Conservation (phyloP, 2,888 invertebrate species). For the Phengaris alcon region DNA sequence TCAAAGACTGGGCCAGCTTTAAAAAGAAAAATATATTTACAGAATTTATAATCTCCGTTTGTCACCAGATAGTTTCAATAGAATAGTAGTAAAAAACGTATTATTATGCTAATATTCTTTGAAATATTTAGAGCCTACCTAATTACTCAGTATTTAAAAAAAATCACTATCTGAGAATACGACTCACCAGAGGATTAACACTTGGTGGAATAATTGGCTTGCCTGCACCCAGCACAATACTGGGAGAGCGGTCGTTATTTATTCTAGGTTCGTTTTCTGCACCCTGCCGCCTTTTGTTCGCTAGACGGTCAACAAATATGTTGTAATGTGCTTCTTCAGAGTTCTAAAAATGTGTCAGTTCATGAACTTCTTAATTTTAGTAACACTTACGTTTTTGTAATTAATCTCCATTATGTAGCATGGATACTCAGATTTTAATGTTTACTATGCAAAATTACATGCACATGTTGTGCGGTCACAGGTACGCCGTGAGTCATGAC, state of each 20-base stretch:
- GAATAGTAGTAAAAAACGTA: neutral
- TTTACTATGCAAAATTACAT: too few species aligned
- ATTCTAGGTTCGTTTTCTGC: constrained; percentile 72
- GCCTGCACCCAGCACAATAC: constrained; percentile 71
- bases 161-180: neutral
- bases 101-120: too few species aligned
- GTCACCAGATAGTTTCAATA: neutral
- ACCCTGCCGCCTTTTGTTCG: constrained; percentile 85
- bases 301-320: constrained; percentile 85
- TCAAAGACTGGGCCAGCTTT: constrained; percentile 63
- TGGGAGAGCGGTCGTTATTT: constrained; percentile 65
- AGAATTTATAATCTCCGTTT: neutral
- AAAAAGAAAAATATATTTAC: constrained; percentile 34
- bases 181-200: constrained; percentile 66
- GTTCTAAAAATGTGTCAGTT: constrained; percentile 52
- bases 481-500: too few species aligned
- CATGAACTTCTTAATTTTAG: neutral
- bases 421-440: too few species aligned
- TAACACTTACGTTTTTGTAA: neutral
- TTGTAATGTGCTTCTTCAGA: constrained; percentile 88
- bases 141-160: too few species aligned
- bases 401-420: too few species aligned
- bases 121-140: too few species aligned
- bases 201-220: constrained; percentile 69
- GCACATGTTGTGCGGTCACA: too few species aligned